phyloP scores from a whole-genome alignment of 1,140 invertebrate species.

The Drosophila eugracilis region DNA sequence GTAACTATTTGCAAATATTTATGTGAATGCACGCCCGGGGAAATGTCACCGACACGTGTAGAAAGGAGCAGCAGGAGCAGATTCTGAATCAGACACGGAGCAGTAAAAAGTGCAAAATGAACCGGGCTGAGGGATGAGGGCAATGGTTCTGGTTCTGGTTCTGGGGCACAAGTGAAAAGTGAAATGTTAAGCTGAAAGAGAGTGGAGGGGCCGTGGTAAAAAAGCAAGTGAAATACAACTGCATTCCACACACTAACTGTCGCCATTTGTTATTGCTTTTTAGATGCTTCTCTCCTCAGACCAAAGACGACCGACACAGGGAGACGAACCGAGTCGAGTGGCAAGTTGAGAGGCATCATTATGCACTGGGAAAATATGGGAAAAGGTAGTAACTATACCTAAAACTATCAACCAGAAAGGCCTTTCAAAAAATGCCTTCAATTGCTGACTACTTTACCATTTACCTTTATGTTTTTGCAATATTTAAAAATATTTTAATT shows the following conservation, averaged over 20 bases:
- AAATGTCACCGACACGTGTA: slow-evolving; percentile 48
- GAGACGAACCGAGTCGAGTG: slow-evolving; percentile 9
- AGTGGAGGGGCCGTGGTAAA: slow-evolving; percentile 4
- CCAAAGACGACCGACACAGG: neutral
- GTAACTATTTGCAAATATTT: slow-evolving; percentile 38
- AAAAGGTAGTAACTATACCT: too few species aligned
- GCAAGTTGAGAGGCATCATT: slow-evolving; percentile 13
- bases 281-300: slow-evolving; percentile 10
- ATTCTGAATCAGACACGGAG: slow-evolving; percentile 19
- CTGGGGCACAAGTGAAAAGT: slow-evolving; percentile 43
- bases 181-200: slow-evolving; percentile 48
- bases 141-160: neutral
- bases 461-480: too few species aligned
- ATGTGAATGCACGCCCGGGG: slow-evolving; percentile 24
- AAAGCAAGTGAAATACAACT: slow-evolving; percentile 19
- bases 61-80: slow-evolving; percentile 9
- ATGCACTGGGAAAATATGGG: neutral
- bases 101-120: slow-evolving; percentile 41
- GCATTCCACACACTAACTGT: slow-evolving; percentile 56
- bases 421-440: too few species aligned
- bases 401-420: too few species aligned
- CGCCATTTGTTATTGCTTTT: slow-evolving; percentile 68
- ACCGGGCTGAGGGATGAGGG: slow-evolving; percentile 6
- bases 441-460: too few species aligned
- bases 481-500: too few species aligned